Base-by-base conservation (phyloP, 2,797 vertebrate species). In the Oreochromis grahami region DNA sequence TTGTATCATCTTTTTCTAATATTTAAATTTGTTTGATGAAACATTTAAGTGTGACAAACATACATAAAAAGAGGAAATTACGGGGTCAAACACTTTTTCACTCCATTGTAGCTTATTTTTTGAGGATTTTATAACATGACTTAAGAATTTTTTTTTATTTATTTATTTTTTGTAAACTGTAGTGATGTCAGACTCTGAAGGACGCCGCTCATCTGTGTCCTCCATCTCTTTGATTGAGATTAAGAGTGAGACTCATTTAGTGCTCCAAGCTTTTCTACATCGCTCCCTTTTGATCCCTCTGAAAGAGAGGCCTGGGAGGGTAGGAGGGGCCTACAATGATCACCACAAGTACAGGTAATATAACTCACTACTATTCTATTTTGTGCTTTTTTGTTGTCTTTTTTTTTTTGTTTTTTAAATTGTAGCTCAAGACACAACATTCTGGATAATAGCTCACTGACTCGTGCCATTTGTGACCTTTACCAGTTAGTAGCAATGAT, bases 201-300 rank as follows among this genome's bases (percentile, higher is more conserved):
- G 48, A 56, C 86, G 80, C 14, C 34, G 55, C 4, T 12, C 87
- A 7, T 94, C 94, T 1, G 72, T 90, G 15, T 94, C 96, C 21
- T 96, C 96, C 11, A 50, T 94, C 88, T 95, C 95, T 79, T 89
- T 97, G 70, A 2, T 96, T 77, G 96, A 97, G 81, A 84, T 97
- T 87, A 96, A 95, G 84, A 93, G 95, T 6, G 97, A 98, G 82
- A 97, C 96, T 0, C 92, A 90, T 65, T 88, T 93, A 32, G 97
- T 98, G 45, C 94, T 98, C 29, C 94, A 96, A 81, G 97, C 97
- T 10, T 98, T 98, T 83, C 93, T 97, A 36, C 93, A 91, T 79
- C 90, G 93, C 9, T 87, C 93, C 13, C 84, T 96, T 26, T 74
- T 79, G 13, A 3, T 51, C 5, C 83, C 96, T 5, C 77, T 65